Conservation (phyloP, 2,113 vertebrate genomes). For the Etheostoma spectabile region DNA sequence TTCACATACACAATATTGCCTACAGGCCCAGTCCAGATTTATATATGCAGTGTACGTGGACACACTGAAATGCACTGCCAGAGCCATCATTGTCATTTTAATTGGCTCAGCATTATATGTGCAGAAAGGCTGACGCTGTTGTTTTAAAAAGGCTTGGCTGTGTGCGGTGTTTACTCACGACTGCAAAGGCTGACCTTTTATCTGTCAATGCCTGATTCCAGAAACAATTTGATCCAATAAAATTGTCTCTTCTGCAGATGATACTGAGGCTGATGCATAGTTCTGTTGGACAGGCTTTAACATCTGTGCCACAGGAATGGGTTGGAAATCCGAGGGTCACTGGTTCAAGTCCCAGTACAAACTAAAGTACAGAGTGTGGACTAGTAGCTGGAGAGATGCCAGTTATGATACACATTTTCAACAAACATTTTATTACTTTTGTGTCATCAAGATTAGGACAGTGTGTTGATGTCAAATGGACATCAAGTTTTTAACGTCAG, state of each 20-base stretch:
- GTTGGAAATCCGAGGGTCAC: too few relatives aligned
- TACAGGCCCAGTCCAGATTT: slow-evolving; percentile 54
- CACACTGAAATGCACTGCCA: slow-evolving; percentile 58
- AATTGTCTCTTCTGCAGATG: slow-evolving; percentile 23
- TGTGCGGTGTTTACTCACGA: slow-evolving; percentile 53
- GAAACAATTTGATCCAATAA: slow-evolving; percentile 36
- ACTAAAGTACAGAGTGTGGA: too few relatives aligned
- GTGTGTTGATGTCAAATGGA: too few relatives aligned
- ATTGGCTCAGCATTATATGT: slow-evolving; percentile 65
- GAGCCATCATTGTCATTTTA: slow-evolving; percentile 67
- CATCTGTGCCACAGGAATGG: not conserved
- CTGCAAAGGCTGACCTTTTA: slow-evolving; percentile 41
- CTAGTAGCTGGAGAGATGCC: too few relatives aligned
- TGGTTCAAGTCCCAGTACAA: too few relatives aligned
- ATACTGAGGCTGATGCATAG: not conserved
- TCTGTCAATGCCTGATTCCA: slow-evolving; percentile 61
- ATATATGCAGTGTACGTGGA: slow-evolving; percentile 65
- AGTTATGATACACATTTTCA: too few relatives aligned
- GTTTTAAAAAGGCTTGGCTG: slow-evolving; percentile 63
- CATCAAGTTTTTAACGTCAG: too few relatives aligned
- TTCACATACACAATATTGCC: slow-evolving; percentile 42
- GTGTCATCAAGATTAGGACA: too few relatives aligned
- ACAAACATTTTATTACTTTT: too few relatives aligned
- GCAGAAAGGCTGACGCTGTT: slow-evolving; percentile 69
- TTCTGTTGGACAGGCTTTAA: slow-evolving; percentile 17